Evolutionary conservation across 2,888 invertebrate genomes (phyloP), one percentile per base, ranked within the genome.

Genomic region (Lacanobia oleracea): DNA sequence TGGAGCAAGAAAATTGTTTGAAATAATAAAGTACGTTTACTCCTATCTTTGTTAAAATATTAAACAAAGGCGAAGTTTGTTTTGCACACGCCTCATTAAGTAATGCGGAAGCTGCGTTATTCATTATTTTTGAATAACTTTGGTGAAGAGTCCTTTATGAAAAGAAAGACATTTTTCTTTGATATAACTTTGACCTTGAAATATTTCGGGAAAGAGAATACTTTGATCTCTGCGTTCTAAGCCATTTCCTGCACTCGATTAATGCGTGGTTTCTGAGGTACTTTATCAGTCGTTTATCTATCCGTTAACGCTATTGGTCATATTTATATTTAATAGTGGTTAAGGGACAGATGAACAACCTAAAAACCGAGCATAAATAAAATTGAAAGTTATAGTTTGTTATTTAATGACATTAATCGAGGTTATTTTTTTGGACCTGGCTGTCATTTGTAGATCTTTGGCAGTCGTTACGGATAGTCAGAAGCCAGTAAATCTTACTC

Each of bases 1-100:
- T 16, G 12, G 7, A 72, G 16, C 23, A 33, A 37, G 10, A n/a
- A 51, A 60, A n/a, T 45, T 60, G 4, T 18, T 74, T 53, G 18
- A 7, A 73, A 62, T 27, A 73, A 61, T 72, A 16, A 72, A 48
- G 21, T 23, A n/a, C 12, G 12, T 62, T 21, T 18, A 75, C 18
- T 54, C 23, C 8, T 64, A 3, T 37, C 10, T 12, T 73, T 48
- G 2, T 48, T 40, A 40, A 23, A 37, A 23, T n/a, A 10, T 63
- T 6, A 37, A 23, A 37, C 18, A 57, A 67, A 50, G 9, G 9
- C n/a, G n/a, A 67, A 67, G 23, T 75, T 75, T 23, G 16, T 56
- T 66, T 43, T 50, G 43, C n/a, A 48, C 27, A 50, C 23, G 9
- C 33, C 33, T 75, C 43, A 72, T 56, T 57, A 75, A 16, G 23